Evolutionary conservation across 2,797 vertebrate genomes (phyloP), one percentile per base, ranked within the genome.

Genomic region (Ara ararauna): DNA sequence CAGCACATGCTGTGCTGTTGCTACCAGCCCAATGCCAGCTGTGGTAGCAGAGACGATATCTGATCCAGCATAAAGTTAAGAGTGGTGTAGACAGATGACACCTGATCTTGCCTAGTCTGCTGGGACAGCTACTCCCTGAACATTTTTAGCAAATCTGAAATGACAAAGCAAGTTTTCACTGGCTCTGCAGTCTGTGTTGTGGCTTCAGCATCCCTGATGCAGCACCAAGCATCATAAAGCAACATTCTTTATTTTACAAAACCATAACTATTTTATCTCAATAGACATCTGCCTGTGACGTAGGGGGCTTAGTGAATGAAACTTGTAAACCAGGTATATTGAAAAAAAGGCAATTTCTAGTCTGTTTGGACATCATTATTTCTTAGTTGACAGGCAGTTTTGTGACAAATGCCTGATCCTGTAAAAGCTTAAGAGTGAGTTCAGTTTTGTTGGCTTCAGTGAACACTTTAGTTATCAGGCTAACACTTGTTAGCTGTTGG

Each of bases 301-400:
- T 26, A 47, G 34, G 27, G 12, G 21, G 3, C 21, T 74, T 56
- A 54, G 40, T 19, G 21, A 76, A 36, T 67, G 21, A 7, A 34
- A 4, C 23, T 62, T 47, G 32, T 21, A 87, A 82, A 54, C 48
- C 48, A 86, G 16, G 23, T 60, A 77, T 62, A 81, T 48, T 34
- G 38, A 68, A 74, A 21, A 48, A 48, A 60, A 24, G 22, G 7
- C 58, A 36, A 36, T 60, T 87, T 87, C 93, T 94, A 62, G 77
- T 92, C 73, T 95, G 21, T 95, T 95, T 96, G 87, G 94, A 67
- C 51, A 60, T 85, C 86, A 94, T 91, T 97, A 89, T 93, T 68
- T 5, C 61, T 85, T 91, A 92, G 56, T 34, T 94, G 86, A 87
- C 58, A 83, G 78, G 78, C 62, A 94, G 80, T 76, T 92, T 93